Conservation (phyloP, 1,140 invertebrate genomes). For the Mamestra configurata region DNA sequence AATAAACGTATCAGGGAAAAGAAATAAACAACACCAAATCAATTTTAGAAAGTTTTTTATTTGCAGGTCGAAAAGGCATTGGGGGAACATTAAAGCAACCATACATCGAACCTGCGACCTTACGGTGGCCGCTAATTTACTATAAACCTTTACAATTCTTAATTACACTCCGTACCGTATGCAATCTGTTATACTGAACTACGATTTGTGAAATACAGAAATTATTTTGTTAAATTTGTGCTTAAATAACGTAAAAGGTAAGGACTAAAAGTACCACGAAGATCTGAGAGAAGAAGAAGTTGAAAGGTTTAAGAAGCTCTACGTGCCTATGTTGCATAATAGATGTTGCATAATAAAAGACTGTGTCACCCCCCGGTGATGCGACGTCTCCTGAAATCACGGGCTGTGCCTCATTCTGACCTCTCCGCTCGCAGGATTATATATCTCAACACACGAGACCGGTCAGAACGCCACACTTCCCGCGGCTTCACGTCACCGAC, state of each 20-base stretch:
- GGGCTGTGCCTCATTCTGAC: not conserved
- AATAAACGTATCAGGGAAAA: too few species aligned
- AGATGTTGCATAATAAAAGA: conserved; percentile 21
- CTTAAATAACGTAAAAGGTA: not conserved
- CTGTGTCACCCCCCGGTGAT: not conserved
- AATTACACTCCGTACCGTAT: conserved; percentile 35
- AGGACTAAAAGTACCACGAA: conserved; percentile 4
- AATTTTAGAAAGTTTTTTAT: conserved; percentile 61
- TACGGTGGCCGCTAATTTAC: conserved; percentile 26
- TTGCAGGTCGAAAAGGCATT: conserved; percentile 68
- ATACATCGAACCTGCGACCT: conserved; percentile 57
- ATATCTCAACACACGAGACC: not conserved
- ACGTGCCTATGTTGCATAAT: conserved; percentile 3
- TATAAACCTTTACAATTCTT: conserved; percentile 36
- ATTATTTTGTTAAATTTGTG: not conserved
- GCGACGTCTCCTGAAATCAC: not conserved
- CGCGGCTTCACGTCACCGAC: not conserved
- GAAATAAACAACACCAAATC: conserved; percentile 47
- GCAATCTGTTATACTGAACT: conserved; percentile 13
- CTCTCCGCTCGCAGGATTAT: not conserved
- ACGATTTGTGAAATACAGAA: not conserved
- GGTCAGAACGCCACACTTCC: not conserved
- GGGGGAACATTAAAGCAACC: conserved; percentile 66
- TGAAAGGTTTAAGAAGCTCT: not conserved
- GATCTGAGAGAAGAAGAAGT: too few species aligned